These are phyloP conservation scores for Chromobotia macracanthus DNA, from an alignment of 2,797 vertebrate species.

Conservation along the genomic window DNA sequence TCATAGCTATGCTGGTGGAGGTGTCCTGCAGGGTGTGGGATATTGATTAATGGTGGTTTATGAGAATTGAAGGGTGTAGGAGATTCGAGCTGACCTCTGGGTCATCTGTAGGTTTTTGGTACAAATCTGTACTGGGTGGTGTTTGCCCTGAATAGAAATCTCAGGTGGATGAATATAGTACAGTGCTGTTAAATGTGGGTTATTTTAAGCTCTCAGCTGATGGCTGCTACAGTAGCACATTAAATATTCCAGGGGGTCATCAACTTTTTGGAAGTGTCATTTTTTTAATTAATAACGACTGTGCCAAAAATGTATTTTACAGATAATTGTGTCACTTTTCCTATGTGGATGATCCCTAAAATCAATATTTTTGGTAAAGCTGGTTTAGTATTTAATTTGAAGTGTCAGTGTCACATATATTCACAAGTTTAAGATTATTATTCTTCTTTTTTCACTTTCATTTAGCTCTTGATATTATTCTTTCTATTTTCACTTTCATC, in stretches of 20 bases:
- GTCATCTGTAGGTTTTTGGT: neutral
- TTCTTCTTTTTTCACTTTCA: too few species aligned
- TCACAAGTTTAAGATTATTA: neutral
- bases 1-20: neutral
- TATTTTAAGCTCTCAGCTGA: neutral
- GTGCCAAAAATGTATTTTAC: too few species aligned
- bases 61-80: neutral
- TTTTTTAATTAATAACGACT: neutral
- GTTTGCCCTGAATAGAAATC: slow-evolving; percentile 3
- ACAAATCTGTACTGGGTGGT: neutral
- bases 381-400: neutral
- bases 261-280: neutral
- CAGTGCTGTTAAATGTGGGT: neutral
- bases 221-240: neutral
- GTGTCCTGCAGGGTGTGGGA: slow-evolving; percentile 27
- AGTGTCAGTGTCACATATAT: neutral
- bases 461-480: too few species aligned
- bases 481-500: too few species aligned
- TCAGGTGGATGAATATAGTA: neutral
- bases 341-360: neutral
- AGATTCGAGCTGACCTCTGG: neutral
- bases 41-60: slow-evolving; percentile 27
- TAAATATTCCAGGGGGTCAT: neutral
- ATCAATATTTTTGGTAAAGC: neutral
- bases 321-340: too few species aligned